Percentiles rank a stretch among this genome's conserved stretches.
Conservation (phyloP, 2,797 vertebrate species). For the Hafferia zeledoni region DNA sequence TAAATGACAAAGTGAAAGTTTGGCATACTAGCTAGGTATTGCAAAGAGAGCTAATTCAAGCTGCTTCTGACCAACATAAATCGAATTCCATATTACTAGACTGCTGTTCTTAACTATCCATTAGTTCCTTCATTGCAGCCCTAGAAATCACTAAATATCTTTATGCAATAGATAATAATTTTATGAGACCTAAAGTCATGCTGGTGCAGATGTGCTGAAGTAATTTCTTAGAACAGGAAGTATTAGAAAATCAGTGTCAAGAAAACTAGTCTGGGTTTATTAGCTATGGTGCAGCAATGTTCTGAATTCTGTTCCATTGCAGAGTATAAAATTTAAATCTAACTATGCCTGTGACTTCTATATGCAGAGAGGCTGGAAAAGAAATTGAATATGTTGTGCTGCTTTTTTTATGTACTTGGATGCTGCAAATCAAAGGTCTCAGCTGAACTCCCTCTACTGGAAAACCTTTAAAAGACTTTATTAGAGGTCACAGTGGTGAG, state of each 20-base stretch:
- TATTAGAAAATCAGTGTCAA: neutral
- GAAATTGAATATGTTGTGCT: neutral
- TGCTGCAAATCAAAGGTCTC: neutral
- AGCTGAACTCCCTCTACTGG: neutral
- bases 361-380: neutral
- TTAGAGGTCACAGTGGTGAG: neutral
- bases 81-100: neutral
- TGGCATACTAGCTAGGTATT: neutral
- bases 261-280: neutral
- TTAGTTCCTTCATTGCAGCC: neutral
- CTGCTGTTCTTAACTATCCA: neutral
- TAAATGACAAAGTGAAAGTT: neutral
- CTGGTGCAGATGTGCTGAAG: neutral
- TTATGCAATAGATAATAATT: neutral
- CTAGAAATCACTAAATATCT: neutral
- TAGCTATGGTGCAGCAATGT: neutral
- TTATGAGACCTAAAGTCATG: neutral
- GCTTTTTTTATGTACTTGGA: rapidly evolving
- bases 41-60: neutral
- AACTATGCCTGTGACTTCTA: neutral
- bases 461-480: neutral
- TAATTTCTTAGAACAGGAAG: neutral
- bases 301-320: neutral
- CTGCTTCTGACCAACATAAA: neutral
- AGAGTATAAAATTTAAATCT: neutral